These are phyloP conservation scores for Trissoscelio sp. DNA, from an alignment of 2,888 invertebrate species.

Conservation along the genomic window DNA sequence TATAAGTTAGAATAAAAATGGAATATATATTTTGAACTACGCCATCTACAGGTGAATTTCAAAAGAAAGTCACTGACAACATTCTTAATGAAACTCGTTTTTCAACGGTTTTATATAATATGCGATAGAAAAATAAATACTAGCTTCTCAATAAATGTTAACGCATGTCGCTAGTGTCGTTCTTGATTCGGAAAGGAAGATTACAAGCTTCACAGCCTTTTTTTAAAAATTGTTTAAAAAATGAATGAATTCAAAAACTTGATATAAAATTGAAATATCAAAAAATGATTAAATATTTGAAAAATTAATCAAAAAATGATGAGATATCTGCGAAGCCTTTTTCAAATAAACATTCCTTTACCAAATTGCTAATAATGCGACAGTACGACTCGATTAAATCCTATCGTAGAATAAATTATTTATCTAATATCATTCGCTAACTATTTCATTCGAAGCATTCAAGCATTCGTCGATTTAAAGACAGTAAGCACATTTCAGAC, in stretches of 20 bases:
- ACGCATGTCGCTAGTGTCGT: constrained; percentile 35
- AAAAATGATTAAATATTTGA: too few relatives aligned
- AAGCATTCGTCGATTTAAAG: constrained; percentile 70
- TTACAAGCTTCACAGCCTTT: constrained; percentile 39
- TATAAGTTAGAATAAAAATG: too few relatives aligned
- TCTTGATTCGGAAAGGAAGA: constrained; percentile 21
- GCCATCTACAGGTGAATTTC: too few relatives aligned
- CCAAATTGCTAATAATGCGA: constrained; percentile 22
- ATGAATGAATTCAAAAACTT: too few relatives aligned
- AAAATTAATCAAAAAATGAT: background rate
- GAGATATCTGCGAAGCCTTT: constrained; percentile 29
- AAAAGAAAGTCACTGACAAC: constrained; percentile 21
- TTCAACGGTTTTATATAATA: constrained; percentile 53
- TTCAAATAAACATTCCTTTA: constrained; percentile 21
- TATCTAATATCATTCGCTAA: constrained; percentile 67
- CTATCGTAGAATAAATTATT: constrained; percentile 60
- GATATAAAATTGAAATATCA: constrained; percentile 2
- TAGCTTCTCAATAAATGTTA: constrained; percentile 56
- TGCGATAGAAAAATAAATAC: constrained; percentile 62
- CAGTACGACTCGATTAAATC: constrained; percentile 40
- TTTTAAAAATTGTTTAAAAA: too few relatives aligned
- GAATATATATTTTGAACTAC: too few relatives aligned
- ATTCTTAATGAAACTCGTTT: constrained; percentile 35
- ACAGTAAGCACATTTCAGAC: constrained; percentile 30
- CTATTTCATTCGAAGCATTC: constrained; percentile 71